These are phyloP conservation scores for Zaprionus nigranus DNA, from an alignment of 1,140 invertebrate genomes.

Conservation along the genomic window DNA sequence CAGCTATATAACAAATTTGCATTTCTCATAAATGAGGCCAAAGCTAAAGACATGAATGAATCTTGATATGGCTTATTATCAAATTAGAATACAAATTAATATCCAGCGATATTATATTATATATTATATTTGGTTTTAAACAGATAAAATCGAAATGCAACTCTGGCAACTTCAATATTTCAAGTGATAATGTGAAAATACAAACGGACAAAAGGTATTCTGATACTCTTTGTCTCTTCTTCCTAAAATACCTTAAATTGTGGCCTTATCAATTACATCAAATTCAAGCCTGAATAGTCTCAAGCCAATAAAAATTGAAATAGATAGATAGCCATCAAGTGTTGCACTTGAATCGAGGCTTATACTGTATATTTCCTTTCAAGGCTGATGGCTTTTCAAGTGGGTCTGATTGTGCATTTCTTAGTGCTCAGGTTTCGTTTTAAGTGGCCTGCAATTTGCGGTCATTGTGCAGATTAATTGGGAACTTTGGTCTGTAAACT, in stretches of 20 bases:
- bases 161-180: too few relatives aligned
- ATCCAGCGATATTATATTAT: not conserved
- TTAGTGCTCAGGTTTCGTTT: constrained; percentile 43
- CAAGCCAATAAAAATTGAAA: not conserved
- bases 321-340: not conserved
- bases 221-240: too few relatives aligned
- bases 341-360: not conserved
- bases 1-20: constrained; percentile 18
- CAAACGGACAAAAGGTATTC: too few relatives aligned
- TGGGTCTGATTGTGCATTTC: constrained; percentile 15
- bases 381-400: constrained; percentile 10
- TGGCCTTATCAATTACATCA: not conserved
- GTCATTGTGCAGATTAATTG: constrained; percentile 48
- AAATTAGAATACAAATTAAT: not conserved
- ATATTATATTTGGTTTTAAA: too few relatives aligned
- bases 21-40: constrained; percentile 6
- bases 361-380: not conserved
- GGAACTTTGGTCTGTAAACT: not conserved
- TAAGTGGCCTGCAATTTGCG: constrained; percentile 64
- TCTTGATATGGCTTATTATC: not conserved
- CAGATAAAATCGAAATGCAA: too few relatives aligned
- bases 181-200: too few relatives aligned
- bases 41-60: not conserved
- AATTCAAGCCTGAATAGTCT: not conserved
- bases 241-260: not conserved